phyloP scores from a whole-genome alignment of 2,888 invertebrate genomes.

The Argynnis bischoffii region DNA sequence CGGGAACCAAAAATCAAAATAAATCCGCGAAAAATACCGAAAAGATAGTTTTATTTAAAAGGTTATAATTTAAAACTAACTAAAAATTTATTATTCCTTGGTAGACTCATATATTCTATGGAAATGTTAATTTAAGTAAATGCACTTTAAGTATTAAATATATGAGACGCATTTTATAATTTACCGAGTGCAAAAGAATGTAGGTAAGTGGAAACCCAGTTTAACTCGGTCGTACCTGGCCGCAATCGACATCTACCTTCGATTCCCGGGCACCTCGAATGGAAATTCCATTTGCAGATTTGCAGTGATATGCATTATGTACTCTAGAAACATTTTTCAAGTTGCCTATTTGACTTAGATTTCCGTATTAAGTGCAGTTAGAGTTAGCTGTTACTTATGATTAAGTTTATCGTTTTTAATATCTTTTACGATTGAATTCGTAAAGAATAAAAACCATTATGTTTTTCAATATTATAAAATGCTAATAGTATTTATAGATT shows the following conservation, averaged over 20 bases:
- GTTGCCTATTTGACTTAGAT: slow-evolving; percentile 45
- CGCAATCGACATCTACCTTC: slow-evolving; percentile 73
- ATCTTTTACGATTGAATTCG: too few species aligned
- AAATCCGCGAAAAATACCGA: too few species aligned
- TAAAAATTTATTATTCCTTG: too few species aligned
- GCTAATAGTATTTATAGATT: too few species aligned
- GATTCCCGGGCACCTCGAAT: slow-evolving; percentile 62
- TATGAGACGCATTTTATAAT: slow-evolving; percentile 49
- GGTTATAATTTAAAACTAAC: too few species aligned
- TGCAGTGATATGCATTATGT: slow-evolving; percentile 67
- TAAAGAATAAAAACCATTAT: too few species aligned
- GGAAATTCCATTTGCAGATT: slow-evolving; percentile 74
- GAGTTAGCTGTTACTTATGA: slow-evolving; percentile 1
- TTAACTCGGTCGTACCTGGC: slow-evolving; percentile 67
- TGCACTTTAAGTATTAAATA: slow-evolving; percentile 12
- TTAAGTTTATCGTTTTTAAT: background rate
- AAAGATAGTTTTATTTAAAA: too few species aligned
- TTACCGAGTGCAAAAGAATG: slow-evolving; percentile 50
- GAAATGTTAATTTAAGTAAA: background rate
- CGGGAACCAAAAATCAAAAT: too few species aligned
- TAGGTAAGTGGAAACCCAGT: slow-evolving; percentile 69
- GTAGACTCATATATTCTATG: too few species aligned
- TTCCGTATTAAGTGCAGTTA: slow-evolving; percentile 1
- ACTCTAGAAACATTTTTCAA: slow-evolving; percentile 56
- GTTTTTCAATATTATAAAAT: too few species aligned